phyloP scores from a whole-genome alignment of 2,888 invertebrate species.

The Antheraea yamamai region DNA sequence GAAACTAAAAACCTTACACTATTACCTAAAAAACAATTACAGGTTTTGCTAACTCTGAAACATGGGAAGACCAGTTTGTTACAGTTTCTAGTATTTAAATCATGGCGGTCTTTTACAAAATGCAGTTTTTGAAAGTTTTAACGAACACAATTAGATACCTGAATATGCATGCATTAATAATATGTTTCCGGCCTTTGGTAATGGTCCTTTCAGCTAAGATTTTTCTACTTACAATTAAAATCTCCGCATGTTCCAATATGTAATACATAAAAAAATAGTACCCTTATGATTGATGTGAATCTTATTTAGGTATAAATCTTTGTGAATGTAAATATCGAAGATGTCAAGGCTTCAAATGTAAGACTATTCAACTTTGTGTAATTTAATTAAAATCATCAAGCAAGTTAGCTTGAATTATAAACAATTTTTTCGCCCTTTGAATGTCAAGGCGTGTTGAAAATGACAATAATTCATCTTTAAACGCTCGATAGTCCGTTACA shows the following conservation, averaged over 20 bases:
- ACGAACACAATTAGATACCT: no score
- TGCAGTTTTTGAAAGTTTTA: no score
- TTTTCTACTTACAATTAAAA: background rate
- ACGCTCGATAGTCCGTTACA: background rate
- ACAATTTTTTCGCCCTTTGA: background rate
- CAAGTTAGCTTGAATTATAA: background rate
- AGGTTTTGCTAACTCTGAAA: no score
- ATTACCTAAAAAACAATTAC: no score
- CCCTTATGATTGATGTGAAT: constrained; percentile 5
- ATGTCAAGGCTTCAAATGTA: constrained; percentile 18
- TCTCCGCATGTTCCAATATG: background rate
- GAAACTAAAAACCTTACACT: no score
- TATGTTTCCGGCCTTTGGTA: background rate
- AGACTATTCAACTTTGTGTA: constrained; percentile 16
- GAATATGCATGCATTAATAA: no score
- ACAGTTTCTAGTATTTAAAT: no score
- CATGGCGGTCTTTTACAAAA: no score
- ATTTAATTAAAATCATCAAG: constrained; percentile 9
- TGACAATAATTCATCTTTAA: constrained; percentile 3
- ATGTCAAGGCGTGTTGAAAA: constrained; percentile 9
- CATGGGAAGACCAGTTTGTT: no score
- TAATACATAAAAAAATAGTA: background rate
- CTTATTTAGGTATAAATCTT: background rate
- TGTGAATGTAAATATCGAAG: constrained; percentile 17
- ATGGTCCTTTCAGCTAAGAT: no score